Percentiles rank a stretch among this genome's conserved stretches.
Conservation (phyloP, 1,140 invertebrate species). For the Pantala flavescens region DNA sequence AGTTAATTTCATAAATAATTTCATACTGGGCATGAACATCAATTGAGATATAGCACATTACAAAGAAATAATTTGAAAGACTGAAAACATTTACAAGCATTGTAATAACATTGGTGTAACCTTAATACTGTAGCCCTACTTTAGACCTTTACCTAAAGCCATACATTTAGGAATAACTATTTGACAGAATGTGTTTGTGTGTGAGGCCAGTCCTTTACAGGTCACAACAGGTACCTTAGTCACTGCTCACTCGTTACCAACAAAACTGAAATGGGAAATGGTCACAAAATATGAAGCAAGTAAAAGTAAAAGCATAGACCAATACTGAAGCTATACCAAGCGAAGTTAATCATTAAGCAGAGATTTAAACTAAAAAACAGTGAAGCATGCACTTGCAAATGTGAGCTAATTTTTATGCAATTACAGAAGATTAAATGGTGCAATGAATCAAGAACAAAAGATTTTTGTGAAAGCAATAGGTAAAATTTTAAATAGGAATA, state of each 20-base stretch:
- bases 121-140: slow-evolving; percentile 1
- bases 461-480: too few relatives aligned
- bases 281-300: not conserved
- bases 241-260: not conserved
- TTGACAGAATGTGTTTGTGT: not conserved
- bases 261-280: slow-evolving; percentile 1
- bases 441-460: too few relatives aligned
- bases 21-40: not conserved
- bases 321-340: too few relatives aligned
- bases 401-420: too few relatives aligned
- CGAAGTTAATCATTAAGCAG: too few relatives aligned
- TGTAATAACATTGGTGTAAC: not conserved
- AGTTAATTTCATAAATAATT: not conserved
- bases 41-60: not conserved
- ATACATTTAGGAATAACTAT: not conserved
- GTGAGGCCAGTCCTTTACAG: not conserved
- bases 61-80: not conserved
- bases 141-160: not conserved
- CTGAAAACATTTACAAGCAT: not conserved
- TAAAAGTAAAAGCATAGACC: too few relatives aligned
- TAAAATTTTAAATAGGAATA: too few relatives aligned
- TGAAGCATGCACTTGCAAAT: too few relatives aligned
- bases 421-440: too few relatives aligned
- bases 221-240: not conserved
- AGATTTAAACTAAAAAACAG: too few relatives aligned